Base-by-base conservation (phyloP, 2,888 invertebrate genomes). In the Scaeva pyrastri region DNA sequence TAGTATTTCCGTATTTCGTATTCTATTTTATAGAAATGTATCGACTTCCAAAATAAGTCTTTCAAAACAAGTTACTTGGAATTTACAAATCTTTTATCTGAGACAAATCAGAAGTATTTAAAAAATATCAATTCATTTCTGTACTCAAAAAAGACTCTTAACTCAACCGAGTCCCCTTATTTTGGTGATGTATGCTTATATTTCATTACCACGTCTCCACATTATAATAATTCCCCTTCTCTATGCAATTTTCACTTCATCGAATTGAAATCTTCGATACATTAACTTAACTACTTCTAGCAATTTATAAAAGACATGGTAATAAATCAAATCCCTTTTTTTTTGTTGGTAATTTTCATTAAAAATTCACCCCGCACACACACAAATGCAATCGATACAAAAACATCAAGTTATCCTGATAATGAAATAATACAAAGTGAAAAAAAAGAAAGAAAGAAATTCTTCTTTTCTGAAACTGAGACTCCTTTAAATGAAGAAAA, bases 361-460 rank as follows among this genome's bases (percentile, higher is more conserved):
- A 81, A 88, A 66, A 88, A 88, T 88, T 87, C 88, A 88, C 83
- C 88, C 88, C 88, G 75, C 75, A 26, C 39, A 68, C 31, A 55
- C 12, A 5, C 55, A 45, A 48, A 3, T 31, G 48, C 52, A 43
- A 39, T 19, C 60, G 76, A 76, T 64, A 71, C 8, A 31, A 31
- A 8, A 31, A 8, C 31, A 66, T 56, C n/a, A 71, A 77, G 12
- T 72, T 62, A 48, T 60, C 26, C 70, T 50, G 71, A 66, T 71
- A 56, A 31, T 56, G 56, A 31, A 48, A 41, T 64, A 16, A 68
- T 41, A 66, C 21, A 26, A 66, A 76, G 12, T n/a, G n/a, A n/a
- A n/a, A n/a, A n/a, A n/a, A n/a, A n/a, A n/a, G n/a, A n/a, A 56
- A 8, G 1, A 23, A 52, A 52, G 23, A 52, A 23, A 14, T 21